These are phyloP conservation scores for Anthrax anthrax DNA, from an alignment of 2,888 invertebrate species.

Conservation along the genomic window DNA sequence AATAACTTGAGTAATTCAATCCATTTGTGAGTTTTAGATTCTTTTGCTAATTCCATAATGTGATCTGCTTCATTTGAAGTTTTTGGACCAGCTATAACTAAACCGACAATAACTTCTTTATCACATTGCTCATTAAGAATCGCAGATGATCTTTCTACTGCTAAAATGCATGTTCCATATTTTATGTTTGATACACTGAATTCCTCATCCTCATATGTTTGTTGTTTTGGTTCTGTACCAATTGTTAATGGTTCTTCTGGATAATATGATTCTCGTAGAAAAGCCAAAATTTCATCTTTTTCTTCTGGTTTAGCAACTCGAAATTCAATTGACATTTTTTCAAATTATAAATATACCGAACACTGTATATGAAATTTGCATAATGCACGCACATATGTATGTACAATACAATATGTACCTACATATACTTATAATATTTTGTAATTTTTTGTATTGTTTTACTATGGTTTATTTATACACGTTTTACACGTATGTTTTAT, in stretches of 20 bases:
- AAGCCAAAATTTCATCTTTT: conserved; percentile 19
- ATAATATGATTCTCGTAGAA: conserved; percentile 24
- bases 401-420: too few species aligned
- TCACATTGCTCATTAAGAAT: too few species aligned
- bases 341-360: too few species aligned
- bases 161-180: conserved; percentile 20
- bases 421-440: too few species aligned
- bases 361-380: too few species aligned
- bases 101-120: conserved; percentile 19
- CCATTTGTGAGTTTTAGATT: conserved; percentile 22
- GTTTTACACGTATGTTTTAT: too few species aligned
- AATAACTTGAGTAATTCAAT: conserved; percentile 20
- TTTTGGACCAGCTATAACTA: conserved; percentile 24
- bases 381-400: too few species aligned
- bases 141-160: conserved; percentile 4
- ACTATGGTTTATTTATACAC: too few species aligned
- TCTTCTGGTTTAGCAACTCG: conserved; percentile 16
- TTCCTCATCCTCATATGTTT: conserved; percentile 21
- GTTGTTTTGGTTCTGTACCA: conserved; percentile 18
- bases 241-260: conserved; percentile 26
- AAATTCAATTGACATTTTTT: conserved; percentile 5
- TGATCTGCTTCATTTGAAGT: conserved; percentile 15
- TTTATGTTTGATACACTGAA: conserved; percentile 21
- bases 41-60: conserved; percentile 17
- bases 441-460: too few species aligned